Evolutionary conservation across 2,888 invertebrate species (phyloP).

Genomic region (Hemaris fuciformis): DNA sequence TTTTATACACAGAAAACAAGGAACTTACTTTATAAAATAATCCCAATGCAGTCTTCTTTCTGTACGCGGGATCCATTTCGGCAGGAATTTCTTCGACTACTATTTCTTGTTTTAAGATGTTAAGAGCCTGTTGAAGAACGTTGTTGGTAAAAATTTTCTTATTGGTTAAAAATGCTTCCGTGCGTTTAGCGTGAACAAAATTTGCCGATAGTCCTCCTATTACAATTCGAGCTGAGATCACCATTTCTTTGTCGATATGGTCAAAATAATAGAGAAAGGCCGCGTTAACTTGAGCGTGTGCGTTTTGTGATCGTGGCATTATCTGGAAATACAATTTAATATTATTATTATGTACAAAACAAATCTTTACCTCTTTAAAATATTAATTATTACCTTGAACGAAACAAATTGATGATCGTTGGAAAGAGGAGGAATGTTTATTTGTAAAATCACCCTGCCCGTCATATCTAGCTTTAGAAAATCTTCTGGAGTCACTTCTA

Average conservation of each 20-base stretch:
- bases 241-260: slow-evolving; percentile 50
- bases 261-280: slow-evolving; percentile 84
- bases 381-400: slow-evolving; percentile 41
- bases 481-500: background rate
- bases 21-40: slow-evolving; percentile 81
- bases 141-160: slow-evolving; percentile 61
- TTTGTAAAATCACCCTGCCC: slow-evolving; percentile 50
- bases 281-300: slow-evolving; percentile 88
- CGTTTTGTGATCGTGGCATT: slow-evolving; percentile 86
- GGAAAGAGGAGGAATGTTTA: slow-evolving; percentile 47
- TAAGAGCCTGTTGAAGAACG: slow-evolving; percentile 60
- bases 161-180: slow-evolving; percentile 73
- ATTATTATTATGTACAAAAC: background rate
- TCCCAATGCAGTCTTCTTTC: slow-evolving; percentile 81
- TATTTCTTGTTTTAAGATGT: slow-evolving; percentile 44
- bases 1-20: background rate
- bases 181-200: slow-evolving; percentile 71
- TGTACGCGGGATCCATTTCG: slow-evolving; percentile 80
- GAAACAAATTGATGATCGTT: slow-evolving; percentile 35
- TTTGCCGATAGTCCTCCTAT: slow-evolving; percentile 80
- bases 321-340: slow-evolving; percentile 68
- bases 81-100: slow-evolving; percentile 57
- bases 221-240: slow-evolving; percentile 77
- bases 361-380: background rate
- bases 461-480: slow-evolving; percentile 53